Conservation (phyloP, 2,113 vertebrate genomes). For the Tretioscincus oriximinensis region DNA sequence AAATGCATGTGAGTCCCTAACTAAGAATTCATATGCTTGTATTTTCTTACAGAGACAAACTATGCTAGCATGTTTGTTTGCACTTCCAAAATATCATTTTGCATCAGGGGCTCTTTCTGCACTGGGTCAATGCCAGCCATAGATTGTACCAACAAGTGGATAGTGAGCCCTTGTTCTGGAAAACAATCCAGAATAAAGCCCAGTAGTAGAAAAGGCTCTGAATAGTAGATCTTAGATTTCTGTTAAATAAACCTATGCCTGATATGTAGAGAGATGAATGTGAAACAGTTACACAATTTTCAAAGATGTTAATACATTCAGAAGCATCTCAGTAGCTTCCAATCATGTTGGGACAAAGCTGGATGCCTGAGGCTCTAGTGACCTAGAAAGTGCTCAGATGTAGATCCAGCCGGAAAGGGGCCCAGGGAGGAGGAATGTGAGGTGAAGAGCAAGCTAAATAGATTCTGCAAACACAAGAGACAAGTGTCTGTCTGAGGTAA, state of each 20-base stretch:
- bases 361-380: neutral
- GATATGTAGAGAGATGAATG: neutral
- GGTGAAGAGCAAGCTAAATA: neutral
- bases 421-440: neutral
- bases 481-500: too few relatives aligned
- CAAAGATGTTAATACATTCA: neutral
- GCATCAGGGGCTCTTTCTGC: neutral
- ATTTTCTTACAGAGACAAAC: neutral
- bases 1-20: neutral
- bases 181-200: too few relatives aligned
- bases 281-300: neutral
- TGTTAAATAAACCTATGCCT: neutral
- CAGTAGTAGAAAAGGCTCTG: neutral
- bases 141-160: too few relatives aligned
- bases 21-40: neutral
- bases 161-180: too few relatives aligned
- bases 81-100: neutral
- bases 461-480: neutral
- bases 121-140: too few relatives aligned
- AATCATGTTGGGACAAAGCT: neutral
- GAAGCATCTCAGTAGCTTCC: neutral
- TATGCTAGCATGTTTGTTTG: too few relatives aligned
- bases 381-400: neutral
- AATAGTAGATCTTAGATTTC: neutral
- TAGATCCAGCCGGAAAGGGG: neutral